These are phyloP conservation scores for Apis cerana DNA, from an alignment of 1,140 invertebrate genomes.

Conservation along the genomic window DNA sequence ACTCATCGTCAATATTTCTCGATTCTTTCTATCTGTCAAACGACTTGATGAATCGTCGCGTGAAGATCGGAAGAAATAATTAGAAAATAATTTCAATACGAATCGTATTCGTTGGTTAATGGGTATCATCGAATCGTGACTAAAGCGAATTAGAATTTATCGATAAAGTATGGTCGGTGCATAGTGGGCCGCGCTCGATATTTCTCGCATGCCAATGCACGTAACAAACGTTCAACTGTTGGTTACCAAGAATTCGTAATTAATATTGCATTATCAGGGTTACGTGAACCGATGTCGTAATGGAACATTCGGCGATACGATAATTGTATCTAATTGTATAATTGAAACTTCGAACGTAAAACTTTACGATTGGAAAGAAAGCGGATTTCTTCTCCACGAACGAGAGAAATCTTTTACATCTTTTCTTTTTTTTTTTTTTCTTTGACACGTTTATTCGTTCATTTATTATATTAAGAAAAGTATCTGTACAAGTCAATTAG, in stretches of 20 bases:
- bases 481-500: too few relatives aligned
- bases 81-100: not conserved
- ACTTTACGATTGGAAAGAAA: not conserved
- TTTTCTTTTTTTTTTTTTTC: not conserved
- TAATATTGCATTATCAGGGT: slow-evolving; percentile 36
- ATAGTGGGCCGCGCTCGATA: slow-evolving; percentile 19
- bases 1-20: too few relatives aligned
- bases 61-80: too few relatives aligned
- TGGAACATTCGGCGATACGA: not conserved
- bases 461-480: too few relatives aligned
- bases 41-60: too few relatives aligned
- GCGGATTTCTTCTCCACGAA: too few relatives aligned
- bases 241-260: slow-evolving; percentile 39
- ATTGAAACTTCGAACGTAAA: not conserved
- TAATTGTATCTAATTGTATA: not conserved
- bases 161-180: slow-evolving; percentile 6
- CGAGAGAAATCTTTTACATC: not conserved
- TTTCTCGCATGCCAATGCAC: slow-evolving; percentile 35
- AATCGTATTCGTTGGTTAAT: not conserved
- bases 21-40: too few relatives aligned
- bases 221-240: slow-evolving; percentile 18
- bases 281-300: slow-evolving; percentile 24
- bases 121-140: not conserved
- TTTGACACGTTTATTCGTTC: not conserved
- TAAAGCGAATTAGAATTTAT: slow-evolving; percentile 36